Percentiles rank a stretch among this genome's conserved stretches.
These are phyloP conservation scores for Oscheius sp. DNA, from an alignment of 2,888 invertebrate genomes.

Conservation along the genomic window DNA sequence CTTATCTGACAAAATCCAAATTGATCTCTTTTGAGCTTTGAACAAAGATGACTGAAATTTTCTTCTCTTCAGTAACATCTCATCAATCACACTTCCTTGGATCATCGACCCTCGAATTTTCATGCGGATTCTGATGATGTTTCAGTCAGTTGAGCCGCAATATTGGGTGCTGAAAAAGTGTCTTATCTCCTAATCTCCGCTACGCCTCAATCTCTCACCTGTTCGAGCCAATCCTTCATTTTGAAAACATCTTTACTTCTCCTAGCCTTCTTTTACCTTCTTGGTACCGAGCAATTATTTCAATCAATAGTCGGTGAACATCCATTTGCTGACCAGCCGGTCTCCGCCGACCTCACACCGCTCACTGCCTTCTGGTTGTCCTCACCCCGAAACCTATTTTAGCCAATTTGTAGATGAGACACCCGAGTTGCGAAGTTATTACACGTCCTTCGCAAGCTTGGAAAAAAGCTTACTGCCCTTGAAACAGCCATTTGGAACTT, in stretches of 20 bases:
- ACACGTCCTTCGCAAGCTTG: too few species aligned
- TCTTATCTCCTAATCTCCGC: slow-evolving; percentile 29
- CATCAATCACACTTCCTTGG: background rate
- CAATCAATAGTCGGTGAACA: slow-evolving; percentile 32
- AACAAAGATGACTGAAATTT: background rate
- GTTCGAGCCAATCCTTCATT: background rate
- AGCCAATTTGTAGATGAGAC: too few species aligned
- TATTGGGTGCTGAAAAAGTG: slow-evolving; percentile 9
- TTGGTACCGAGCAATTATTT: slow-evolving; percentile 20
- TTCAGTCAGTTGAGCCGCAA: slow-evolving; percentile 6
- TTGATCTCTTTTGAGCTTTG: background rate
- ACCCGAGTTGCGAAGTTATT: too few species aligned
- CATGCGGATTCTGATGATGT: background rate
- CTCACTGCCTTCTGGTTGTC: slow-evolving; percentile 7
- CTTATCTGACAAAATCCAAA: slow-evolving; percentile 2
- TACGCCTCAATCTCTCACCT: background rate
- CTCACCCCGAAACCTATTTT: too few species aligned
- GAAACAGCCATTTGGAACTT: too few species aligned
- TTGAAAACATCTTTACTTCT: background rate
- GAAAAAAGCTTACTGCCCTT: too few species aligned
- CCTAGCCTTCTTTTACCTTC: background rate
- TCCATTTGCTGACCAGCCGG: slow-evolving; percentile 37
- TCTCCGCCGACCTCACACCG: slow-evolving; percentile 32
- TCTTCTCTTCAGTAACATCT: background rate
- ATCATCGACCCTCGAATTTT: too few species aligned